Percentiles rank a stretch among this genome's conserved stretches.
Conservation (phyloP, 1,140 invertebrate genomes). For the Pogonomyrmex californicus region DNA sequence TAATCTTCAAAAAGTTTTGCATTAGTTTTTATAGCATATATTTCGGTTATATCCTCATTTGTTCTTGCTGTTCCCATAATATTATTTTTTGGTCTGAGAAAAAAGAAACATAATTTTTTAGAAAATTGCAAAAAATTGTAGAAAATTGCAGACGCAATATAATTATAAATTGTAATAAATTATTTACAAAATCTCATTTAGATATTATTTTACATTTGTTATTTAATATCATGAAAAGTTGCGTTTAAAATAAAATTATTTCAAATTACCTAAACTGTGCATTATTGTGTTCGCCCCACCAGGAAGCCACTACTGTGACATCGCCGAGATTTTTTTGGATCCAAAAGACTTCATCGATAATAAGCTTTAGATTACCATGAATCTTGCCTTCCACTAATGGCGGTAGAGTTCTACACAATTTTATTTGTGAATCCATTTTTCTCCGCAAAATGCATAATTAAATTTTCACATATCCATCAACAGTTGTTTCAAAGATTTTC, state of each 20-base stretch:
- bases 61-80: conserved; percentile 61
- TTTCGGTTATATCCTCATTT: conserved; percentile 73
- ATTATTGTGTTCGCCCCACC: conserved; percentile 84
- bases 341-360: conserved; percentile 83
- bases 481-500: background rate
- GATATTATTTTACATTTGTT: background rate
- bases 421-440: conserved; percentile 80
- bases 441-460: conserved; percentile 46
- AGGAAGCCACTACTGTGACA: conserved; percentile 80
- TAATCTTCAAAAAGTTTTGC: conserved; percentile 82
- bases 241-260: conserved; percentile 11
- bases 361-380: conserved; percentile 81
- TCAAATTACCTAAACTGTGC: conserved; percentile 81
- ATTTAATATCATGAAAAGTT: background rate
- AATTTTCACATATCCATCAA: conserved; percentile 23
- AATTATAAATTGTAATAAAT: background rate
- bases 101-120: conserved; percentile 5
- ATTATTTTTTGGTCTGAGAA: conserved; percentile 76
- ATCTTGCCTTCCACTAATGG: conserved; percentile 83
- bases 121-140: background rate
- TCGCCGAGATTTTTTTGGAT: conserved; percentile 76
- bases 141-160: background rate
- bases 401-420: conserved; percentile 78
- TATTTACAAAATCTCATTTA: too few species aligned
- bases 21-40: conserved; percentile 83